Base-by-base conservation (phyloP, 2,888 invertebrate genomes). In the Gisinianus flammeolus region DNA sequence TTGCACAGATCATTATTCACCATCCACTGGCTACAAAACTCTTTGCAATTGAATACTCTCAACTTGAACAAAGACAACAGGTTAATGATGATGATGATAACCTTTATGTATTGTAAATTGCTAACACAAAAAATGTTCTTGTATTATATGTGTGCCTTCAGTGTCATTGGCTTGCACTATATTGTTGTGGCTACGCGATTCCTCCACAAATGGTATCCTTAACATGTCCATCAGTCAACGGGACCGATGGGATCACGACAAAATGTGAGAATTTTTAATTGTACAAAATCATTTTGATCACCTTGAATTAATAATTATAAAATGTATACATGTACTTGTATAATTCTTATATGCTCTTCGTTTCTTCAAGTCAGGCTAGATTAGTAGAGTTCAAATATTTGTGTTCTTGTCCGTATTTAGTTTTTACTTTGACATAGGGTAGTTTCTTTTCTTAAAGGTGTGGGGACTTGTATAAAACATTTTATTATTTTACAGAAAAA, bases 111-210 rank as follows among this genome's bases (percentile, higher is more conserved):
- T 24, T 62, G 3, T 30, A 26, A 16, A 44, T 66, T 64, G 5
- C 52, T 73, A 70, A 79, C 78, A 76, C 76, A 72, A 76, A 69
- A 79, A 75, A 30, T 76, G 54, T 76, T 74, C 79, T 56, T 75
- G 79, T 79, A 56, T 81, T 79, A 81, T 77, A 76, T 62, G 33
- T 85, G 67, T 79, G 69, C 75, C 71, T 66, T 83, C 85, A 93
- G 94, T 93, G 86, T 91, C 95, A 0, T 87, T 95, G 77, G 87
- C 93, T 82, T 90, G 92, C n/a, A 91, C 92, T 19, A 88, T 93
- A 69, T 87, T 91, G 19, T 91, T 96, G 82, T 94, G 92, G 90
- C 89, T 93, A 33, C 88, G 92, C 81, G 93, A 95, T 86, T 89
- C 90, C n/a, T 90, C 90, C 68, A 90, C 87, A 72, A 90, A 90